These are phyloP conservation scores for Otolemur garnettii DNA, from an alignment of 2,113 vertebrate species.

Conservation along the genomic window DNA sequence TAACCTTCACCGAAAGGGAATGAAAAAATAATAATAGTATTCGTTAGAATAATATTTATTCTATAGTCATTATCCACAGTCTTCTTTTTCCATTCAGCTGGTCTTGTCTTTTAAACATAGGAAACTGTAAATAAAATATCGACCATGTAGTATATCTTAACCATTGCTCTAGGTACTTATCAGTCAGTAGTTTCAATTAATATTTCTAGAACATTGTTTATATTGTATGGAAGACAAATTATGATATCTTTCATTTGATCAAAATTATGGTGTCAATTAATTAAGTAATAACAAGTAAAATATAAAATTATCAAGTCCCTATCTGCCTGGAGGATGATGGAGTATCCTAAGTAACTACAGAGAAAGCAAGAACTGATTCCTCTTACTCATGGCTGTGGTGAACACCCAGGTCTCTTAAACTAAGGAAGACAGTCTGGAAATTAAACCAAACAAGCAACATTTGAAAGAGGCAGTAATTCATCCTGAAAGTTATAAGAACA, in stretches of 20 bases:
- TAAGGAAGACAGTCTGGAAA: neutral
- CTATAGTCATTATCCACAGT: neutral
- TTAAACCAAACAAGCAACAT: neutral
- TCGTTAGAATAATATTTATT: slow-evolving; percentile 56
- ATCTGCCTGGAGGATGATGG: neutral
- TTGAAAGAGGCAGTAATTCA: neutral
- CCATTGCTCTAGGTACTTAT: neutral
- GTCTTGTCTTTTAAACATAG: slow-evolving; percentile 28
- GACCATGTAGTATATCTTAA: neutral
- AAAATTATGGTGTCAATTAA: neutral
- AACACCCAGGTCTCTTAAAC: neutral
- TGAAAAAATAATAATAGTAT: slow-evolving; percentile 3
- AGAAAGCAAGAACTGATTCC: neutral
- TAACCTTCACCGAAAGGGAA: slow-evolving; percentile 28
- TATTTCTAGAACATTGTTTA: neutral
- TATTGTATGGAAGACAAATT: neutral
- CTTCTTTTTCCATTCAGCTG: slow-evolving; percentile 11
- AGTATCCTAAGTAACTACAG: neutral
- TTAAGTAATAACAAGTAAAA: neutral
- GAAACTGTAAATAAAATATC: neutral
- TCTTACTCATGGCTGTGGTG: neutral
- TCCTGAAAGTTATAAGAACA: neutral
- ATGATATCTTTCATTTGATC: neutral
- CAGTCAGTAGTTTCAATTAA: neutral
- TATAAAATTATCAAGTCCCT: neutral